These are phyloP conservation scores for Ennomos fuscantarius DNA, from an alignment of 2,888 invertebrate genomes.

Conservation along the genomic window DNA sequence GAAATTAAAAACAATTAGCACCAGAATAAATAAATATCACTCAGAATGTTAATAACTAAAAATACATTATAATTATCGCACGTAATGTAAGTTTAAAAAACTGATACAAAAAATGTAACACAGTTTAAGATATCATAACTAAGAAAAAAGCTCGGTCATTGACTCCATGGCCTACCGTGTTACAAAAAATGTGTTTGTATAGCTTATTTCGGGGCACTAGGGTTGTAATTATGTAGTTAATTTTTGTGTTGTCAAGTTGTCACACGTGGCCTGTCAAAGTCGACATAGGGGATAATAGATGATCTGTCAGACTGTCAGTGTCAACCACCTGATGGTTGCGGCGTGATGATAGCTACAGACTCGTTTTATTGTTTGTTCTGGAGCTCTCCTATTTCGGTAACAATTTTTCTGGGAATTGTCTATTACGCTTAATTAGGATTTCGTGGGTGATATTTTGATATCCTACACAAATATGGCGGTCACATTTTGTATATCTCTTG, in stretches of 20 bases:
- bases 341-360: conserved; percentile 48
- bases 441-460: no score
- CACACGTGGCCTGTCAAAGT: conserved; percentile 60
- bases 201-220: conserved; percentile 37
- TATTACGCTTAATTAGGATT: background rate
- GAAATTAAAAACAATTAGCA: conserved; percentile 17
- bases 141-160: conserved; percentile 49
- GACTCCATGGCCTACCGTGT: conserved; percentile 46
- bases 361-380: conserved; percentile 25
- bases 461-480: no score
- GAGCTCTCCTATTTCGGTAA: conserved; percentile 25
- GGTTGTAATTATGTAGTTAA: conserved; percentile 39
- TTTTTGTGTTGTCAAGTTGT: conserved; percentile 42
- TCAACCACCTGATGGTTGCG: conserved; percentile 47
- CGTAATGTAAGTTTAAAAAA: conserved; percentile 25
- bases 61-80: conserved; percentile 35
- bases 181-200: conserved; percentile 38
- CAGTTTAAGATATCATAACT: conserved; percentile 37
- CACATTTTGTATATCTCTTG: no score
- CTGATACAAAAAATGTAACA: conserved; percentile 33
- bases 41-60: conserved; percentile 25
- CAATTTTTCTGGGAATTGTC: conserved; percentile 16
- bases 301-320: conserved; percentile 55
- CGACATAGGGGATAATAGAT: conserved; percentile 70
- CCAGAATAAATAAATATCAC: conserved; percentile 17